Evolutionary conservation across 2,113 vertebrate species (phyloP).

Genomic region (Grammomys surdaster): DNA sequence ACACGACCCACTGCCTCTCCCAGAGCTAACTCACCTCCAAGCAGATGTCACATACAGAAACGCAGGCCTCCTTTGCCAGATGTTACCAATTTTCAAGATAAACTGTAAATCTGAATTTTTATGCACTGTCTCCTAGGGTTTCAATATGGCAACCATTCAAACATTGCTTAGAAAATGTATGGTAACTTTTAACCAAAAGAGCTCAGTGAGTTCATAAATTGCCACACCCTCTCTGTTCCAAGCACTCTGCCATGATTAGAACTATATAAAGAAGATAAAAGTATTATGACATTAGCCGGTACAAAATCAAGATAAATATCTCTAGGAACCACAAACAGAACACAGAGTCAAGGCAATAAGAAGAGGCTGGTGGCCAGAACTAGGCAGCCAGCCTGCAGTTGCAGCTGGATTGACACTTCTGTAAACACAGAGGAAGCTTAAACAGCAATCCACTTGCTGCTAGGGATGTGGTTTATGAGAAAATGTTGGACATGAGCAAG

Average conservation of each 20-base stretch:
- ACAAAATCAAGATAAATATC: constrained; percentile 73
- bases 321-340: constrained; percentile 56
- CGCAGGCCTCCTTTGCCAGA: constrained; percentile 15
- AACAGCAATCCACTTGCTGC: background rate
- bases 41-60: constrained; percentile 42
- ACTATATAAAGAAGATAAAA: constrained; percentile 71
- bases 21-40: constrained; percentile 28
- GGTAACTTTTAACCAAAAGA: constrained; percentile 45
- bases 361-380: constrained; percentile 5
- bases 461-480: background rate
- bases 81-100: constrained; percentile 72
- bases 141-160: constrained; percentile 64
- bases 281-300: constrained; percentile 62
- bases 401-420: constrained; percentile 7
- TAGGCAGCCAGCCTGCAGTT: background rate
- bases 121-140: constrained; percentile 64
- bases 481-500: constrained; percentile 2
- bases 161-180: constrained; percentile 58
- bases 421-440: constrained; percentile 20
- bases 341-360: background rate
- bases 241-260: constrained; percentile 52
- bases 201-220: constrained; percentile 70
- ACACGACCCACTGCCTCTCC: constrained; percentile 14
- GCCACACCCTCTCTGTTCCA: constrained; percentile 42
- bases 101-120: constrained; percentile 72